Conservation (phyloP, 1,140 invertebrate species). For the Himalopsyche phryganea region DNA sequence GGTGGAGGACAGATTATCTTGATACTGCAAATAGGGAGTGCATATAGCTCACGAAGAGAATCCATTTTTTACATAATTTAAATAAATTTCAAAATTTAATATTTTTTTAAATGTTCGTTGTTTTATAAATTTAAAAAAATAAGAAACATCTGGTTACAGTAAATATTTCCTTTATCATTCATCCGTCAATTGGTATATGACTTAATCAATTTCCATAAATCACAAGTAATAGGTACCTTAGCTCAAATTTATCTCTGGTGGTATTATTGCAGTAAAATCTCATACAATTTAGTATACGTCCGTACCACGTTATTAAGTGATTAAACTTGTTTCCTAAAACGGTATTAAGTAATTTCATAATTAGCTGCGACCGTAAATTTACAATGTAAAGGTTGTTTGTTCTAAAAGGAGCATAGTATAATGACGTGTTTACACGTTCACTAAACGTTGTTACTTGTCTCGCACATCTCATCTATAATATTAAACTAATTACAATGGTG, state of each 20-base stretch:
- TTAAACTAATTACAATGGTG: not conserved
- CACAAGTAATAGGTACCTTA: not conserved
- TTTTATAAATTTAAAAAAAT: too few relatives aligned
- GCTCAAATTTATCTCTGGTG: too few relatives aligned
- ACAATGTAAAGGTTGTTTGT: not conserved
- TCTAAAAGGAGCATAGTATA: not conserved
- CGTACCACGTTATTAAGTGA: constrained; percentile 2
- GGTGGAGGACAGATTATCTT: too few relatives aligned
- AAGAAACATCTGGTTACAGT: not conserved
- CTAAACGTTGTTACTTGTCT: not conserved
- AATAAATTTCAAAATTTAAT: too few relatives aligned
- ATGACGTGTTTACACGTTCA: not conserved
- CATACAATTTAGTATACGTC: not conserved
- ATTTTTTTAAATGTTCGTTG: too few relatives aligned
- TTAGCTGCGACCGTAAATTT: not conserved
- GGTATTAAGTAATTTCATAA: constrained; percentile 1
- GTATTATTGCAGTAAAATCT: not conserved
- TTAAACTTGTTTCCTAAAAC: not conserved
- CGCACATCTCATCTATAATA: not conserved
- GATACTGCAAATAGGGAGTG: too few relatives aligned
- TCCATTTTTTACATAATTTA: too few relatives aligned
- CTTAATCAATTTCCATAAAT: not conserved
- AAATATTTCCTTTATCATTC: not conserved
- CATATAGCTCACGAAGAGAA: too few relatives aligned
- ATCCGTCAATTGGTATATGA: not conserved